These are phyloP conservation scores for Chymomyza costata DNA, from an alignment of 1,140 invertebrate genomes.

Conservation along the genomic window DNA sequence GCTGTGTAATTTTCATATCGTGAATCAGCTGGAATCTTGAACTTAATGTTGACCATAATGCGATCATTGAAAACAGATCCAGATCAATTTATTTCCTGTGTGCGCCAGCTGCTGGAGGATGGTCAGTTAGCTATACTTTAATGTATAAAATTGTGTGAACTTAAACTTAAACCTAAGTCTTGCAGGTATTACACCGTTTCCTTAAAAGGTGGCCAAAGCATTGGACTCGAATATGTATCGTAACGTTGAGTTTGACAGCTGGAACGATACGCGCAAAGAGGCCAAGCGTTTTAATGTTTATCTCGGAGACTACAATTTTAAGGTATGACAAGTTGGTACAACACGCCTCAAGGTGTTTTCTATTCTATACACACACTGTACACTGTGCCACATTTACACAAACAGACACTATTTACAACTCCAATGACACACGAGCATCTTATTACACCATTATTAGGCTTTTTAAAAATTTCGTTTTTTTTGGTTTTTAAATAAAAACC, in stretches of 20 bases:
- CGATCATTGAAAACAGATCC: conserved; percentile 40
- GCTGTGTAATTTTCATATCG: conserved; percentile 75
- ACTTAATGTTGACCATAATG: no score
- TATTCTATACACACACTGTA: no score
- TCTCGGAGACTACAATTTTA: conserved; percentile 77
- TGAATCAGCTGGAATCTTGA: conserved; percentile 7
- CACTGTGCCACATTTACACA: no score
- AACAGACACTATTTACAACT: conserved; percentile 11
- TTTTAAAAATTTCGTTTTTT: no score
- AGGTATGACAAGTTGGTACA: no score
- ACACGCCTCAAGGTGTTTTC: no score
- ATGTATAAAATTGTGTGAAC: no score
- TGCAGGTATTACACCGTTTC: conserved; percentile 86
- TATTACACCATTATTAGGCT: background rate
- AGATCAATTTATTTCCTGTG: conserved; percentile 59
- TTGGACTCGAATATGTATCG: conserved; percentile 89
- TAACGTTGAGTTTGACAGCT: conserved; percentile 92
- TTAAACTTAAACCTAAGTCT: background rate
- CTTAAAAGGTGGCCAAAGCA: conserved; percentile 93
- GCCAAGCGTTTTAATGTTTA: conserved; percentile 76
- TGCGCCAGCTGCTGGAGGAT: conserved; percentile 65
- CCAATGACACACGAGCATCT: background rate
- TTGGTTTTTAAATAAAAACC: no score
- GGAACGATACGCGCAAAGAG: conserved; percentile 87
- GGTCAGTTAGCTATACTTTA: no score